A percentile compares a stretch with the other conserved stretches of the same genome.
Conservation (phyloP, 2,797 vertebrate genomes). For the Sparus aurata region DNA sequence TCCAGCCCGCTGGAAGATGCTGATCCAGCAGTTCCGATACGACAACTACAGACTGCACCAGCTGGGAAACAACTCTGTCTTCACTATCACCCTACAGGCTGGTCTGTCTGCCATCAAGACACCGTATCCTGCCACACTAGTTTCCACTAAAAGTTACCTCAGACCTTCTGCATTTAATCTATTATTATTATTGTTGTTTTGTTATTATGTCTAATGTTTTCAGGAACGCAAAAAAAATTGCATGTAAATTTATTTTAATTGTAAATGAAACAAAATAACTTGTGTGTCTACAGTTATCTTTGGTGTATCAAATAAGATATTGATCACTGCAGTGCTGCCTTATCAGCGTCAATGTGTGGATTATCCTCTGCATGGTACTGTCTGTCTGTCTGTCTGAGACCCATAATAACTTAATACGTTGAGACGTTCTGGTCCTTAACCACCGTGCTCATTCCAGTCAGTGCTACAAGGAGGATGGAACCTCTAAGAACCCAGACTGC, state of each 20-base stretch:
- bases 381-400: not conserved
- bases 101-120: slow-evolving; percentile 99
- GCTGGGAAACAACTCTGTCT: slow-evolving; percentile 98
- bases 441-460: slow-evolving; percentile 85
- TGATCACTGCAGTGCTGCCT: not conserved
- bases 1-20: slow-evolving; percentile 98
- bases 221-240: no score
- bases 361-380: not conserved
- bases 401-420: not conserved
- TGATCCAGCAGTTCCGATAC: slow-evolving; percentile 98
- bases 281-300: not conserved
- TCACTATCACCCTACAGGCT: slow-evolving; percentile 98
- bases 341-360: not conserved
- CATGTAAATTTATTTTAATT: not conserved
- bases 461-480: slow-evolving; percentile 99
- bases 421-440: slow-evolving; percentile 82
- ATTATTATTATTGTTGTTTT: no score
- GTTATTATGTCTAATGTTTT: no score
- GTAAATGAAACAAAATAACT: not conserved
- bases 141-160: not conserved
- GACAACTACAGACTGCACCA: slow-evolving; percentile 99
- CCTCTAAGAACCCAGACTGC: slow-evolving; percentile 98
- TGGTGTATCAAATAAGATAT: not conserved
- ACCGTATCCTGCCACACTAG: slow-evolving; percentile 92
- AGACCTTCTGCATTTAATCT: not conserved